These are phyloP conservation scores for Ornithorhynchus anatinus DNA, from an alignment of 2,113 vertebrate species.

Conservation along the genomic window DNA sequence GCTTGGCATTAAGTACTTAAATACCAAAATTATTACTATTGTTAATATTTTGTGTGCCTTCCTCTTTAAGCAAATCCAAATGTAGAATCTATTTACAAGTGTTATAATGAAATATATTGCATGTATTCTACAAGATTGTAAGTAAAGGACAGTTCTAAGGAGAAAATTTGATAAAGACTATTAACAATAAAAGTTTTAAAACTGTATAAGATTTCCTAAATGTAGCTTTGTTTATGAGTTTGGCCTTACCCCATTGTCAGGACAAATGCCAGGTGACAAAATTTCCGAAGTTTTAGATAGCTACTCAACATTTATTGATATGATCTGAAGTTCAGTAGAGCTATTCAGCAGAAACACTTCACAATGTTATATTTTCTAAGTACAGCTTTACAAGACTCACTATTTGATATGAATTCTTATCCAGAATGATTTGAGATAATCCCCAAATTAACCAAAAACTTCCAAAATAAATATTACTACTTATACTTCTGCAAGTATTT, in stretches of 20 bases:
- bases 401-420: no score
- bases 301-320: background rate
- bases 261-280: background rate
- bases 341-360: background rate
- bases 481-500: no score
- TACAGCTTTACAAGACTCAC: no score
- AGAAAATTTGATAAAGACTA: background rate
- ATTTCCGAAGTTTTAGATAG: background rate
- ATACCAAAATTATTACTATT: no score
- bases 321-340: slow-evolving; percentile 7
- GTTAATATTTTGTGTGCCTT: no score
- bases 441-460: no score
- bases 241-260: background rate
- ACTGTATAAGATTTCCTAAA: background rate
- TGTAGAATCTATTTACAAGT: background rate
- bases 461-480: no score
- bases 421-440: no score
- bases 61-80: background rate
- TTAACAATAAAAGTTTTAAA: background rate
- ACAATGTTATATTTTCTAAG: no score
- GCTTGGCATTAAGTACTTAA: no score
- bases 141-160: background rate
- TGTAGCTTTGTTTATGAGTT: background rate
- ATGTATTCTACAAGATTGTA: background rate
- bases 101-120: background rate